Conservation (phyloP, 2,888 invertebrate species). For the Serrognathus titanus region DNA sequence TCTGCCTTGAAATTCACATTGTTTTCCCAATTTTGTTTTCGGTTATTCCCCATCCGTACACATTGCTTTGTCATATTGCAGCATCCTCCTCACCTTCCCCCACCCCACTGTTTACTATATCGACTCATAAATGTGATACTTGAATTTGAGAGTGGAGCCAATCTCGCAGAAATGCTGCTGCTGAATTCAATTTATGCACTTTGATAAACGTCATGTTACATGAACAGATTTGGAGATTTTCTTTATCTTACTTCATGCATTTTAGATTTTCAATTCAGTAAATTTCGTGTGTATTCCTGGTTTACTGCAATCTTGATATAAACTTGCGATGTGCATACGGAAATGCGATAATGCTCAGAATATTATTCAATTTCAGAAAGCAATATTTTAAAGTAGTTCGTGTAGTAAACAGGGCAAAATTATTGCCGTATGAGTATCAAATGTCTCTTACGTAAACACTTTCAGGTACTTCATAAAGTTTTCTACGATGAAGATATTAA, state of each 20-base stretch:
- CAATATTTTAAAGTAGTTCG: no score
- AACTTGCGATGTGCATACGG: no score
- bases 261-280: no score
- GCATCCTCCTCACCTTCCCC: constrained; percentile 7
- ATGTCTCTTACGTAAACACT: no score
- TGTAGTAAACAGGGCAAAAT: no score
- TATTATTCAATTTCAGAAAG: no score
- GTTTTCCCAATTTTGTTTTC: constrained; percentile 30
- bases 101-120: neutral
- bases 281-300: no score
- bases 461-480: no score
- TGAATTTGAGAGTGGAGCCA: constrained; percentile 1
- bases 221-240: constrained; percentile 6
- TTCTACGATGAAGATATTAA: no score
- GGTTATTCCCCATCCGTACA: constrained; percentile 22
- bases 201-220: constrained; percentile 8
- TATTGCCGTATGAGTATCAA: no score
- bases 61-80: constrained; percentile 20
- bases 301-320: no score
- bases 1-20: constrained; percentile 32
- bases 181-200: constrained; percentile 7
- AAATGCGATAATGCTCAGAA: no score
- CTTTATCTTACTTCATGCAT: neutral
- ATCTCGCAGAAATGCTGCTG: constrained; percentile 5
- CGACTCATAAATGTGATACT: constrained; percentile 7